A percentile compares a stretch with the other conserved stretches of the same genome.
Evolutionary conservation across 1,140 invertebrate species (phyloP).

Genomic region (Dendroctonus ponderosae): DNA sequence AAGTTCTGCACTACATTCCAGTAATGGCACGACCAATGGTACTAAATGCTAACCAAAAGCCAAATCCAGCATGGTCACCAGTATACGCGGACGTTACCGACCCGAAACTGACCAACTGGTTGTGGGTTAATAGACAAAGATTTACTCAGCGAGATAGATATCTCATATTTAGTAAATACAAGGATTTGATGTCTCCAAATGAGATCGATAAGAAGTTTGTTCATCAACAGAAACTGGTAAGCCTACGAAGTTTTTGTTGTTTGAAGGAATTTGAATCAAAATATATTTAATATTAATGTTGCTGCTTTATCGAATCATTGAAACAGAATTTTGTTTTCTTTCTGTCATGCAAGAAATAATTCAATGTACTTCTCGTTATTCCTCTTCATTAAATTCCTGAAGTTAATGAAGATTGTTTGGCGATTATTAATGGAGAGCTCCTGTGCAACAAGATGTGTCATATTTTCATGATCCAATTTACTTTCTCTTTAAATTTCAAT

Average conservation of each 20-base stretch:
- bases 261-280: background rate
- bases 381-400: no score
- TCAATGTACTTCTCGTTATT: no score
- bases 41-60: slow-evolving; percentile 61
- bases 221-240: slow-evolving; percentile 52
- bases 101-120: slow-evolving; percentile 70
- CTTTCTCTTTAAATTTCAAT: no score
- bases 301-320: no score
- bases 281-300: background rate
- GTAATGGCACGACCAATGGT: slow-evolving; percentile 77
- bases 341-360: no score
- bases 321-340: no score
- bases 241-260: slow-evolving; percentile 1
- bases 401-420: no score
- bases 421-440: no score
- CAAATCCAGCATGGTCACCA: slow-evolving; percentile 68
- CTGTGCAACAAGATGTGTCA: no score
- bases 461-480: no score
- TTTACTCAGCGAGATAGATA: slow-evolving; percentile 60
- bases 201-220: slow-evolving; percentile 55
- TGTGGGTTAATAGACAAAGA: slow-evolving; percentile 67
- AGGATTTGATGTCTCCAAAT: slow-evolving; percentile 51
- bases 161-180: slow-evolving; percentile 52
- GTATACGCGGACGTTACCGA: slow-evolving; percentile 74
- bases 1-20: slow-evolving; percentile 77